phyloP scores from a whole-genome alignment of 1,140 invertebrate species.

The Wiebesia pumilae region DNA sequence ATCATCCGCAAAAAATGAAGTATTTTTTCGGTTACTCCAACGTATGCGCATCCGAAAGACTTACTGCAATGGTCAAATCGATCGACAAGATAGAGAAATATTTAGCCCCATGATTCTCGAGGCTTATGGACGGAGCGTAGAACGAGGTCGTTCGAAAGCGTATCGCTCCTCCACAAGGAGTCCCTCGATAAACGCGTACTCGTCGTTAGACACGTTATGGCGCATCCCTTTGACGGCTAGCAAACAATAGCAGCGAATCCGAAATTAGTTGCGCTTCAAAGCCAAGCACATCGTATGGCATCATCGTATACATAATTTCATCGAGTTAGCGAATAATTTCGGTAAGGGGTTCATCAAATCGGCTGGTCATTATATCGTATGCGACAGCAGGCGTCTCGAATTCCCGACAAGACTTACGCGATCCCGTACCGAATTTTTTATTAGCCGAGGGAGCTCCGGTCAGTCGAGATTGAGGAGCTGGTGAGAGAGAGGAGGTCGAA shows the following conservation, averaged over 20 bases:
- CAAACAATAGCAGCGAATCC: neutral
- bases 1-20: neutral
- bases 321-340: slow-evolving; percentile 20
- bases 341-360: neutral
- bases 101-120: too few species aligned
- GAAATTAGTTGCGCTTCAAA: slow-evolving; percentile 45
- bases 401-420: slow-evolving; percentile 38
- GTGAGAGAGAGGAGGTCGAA: neutral
- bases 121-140: too few species aligned
- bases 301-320: neutral
- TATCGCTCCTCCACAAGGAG: too few species aligned
- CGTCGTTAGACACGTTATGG: neutral
- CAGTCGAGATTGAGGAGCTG: slow-evolving; percentile 20
- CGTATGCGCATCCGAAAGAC: neutral
- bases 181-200: neutral
- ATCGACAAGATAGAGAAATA: too few species aligned
- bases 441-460: neutral
- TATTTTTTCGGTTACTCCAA: too few species aligned
- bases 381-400: slow-evolving; percentile 19
- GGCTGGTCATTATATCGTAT: slow-evolving; percentile 25
- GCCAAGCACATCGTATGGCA: neutral
- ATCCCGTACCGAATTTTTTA: slow-evolving; percentile 47
- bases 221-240: neutral
- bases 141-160: too few species aligned
- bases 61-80: too few species aligned